Percentiles rank a stretch among this genome's conserved stretches.
These are phyloP conservation scores for Eublepharis macularius DNA, from an alignment of 2,113 vertebrate genomes.

Conservation along the genomic window DNA sequence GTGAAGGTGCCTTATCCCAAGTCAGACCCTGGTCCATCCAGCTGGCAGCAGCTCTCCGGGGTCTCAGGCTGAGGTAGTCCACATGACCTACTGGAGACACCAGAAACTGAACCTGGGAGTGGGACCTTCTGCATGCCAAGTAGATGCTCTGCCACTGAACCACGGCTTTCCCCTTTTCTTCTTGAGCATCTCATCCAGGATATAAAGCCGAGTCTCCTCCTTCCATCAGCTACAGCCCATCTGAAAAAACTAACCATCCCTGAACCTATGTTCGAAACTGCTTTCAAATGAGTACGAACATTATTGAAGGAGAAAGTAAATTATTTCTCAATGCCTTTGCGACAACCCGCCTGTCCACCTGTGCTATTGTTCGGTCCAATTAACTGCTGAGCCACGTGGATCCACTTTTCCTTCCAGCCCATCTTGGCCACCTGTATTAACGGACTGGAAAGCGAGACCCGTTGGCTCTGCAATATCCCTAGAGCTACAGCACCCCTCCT, in stretches of 20 bases:
- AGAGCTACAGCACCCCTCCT: neutral
- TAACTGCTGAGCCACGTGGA: neutral
- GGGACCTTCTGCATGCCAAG: neutral
- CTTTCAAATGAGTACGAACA: constrained; percentile 13
- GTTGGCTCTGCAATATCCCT: neutral
- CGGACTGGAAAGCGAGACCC: neutral
- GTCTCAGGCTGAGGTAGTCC: too few relatives aligned
- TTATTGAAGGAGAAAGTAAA: neutral
- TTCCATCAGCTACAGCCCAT: neutral
- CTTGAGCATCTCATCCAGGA: neutral
- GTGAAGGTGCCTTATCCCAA: too few relatives aligned
- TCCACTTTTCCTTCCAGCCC: neutral
- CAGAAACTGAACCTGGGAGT: too few relatives aligned
- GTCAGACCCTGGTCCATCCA: too few relatives aligned
- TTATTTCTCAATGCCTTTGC: neutral
- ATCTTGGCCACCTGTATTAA: constrained; percentile 3
- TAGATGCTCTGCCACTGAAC: neutral
- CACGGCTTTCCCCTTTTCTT: neutral
- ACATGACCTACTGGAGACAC: too few relatives aligned
- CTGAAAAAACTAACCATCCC: neutral
- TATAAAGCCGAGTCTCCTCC: neutral
- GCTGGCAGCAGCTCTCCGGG: too few relatives aligned
- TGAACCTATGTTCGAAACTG: neutral
- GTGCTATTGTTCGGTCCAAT: constrained; percentile 6
- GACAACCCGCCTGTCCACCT: neutral